A percentile compares a stretch with the other conserved stretches of the same genome.
Conservation (phyloP, 2,888 invertebrate species). For the Alentia gelatinosa region DNA sequence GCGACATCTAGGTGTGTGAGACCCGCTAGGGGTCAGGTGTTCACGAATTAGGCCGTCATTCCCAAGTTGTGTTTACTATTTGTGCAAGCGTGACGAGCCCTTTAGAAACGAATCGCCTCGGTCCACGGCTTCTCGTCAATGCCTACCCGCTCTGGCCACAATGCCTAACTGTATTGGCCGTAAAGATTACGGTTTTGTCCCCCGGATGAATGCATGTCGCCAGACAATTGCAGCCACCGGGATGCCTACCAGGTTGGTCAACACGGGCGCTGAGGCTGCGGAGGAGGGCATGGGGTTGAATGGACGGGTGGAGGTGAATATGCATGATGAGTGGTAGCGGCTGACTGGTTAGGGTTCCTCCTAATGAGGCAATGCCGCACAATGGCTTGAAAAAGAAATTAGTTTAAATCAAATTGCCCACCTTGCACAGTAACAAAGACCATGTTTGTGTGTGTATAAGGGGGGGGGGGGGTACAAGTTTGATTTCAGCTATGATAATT, state of each 20-base stretch:
- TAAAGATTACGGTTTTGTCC: not conserved
- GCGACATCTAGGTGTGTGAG: not conserved
- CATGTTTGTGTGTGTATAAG: too few relatives aligned
- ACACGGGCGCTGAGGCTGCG: not conserved
- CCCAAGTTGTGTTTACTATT: not conserved
- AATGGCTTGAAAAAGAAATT: not conserved
- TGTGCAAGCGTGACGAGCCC: not conserved
- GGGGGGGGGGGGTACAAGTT: too few relatives aligned
- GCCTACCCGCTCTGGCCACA: not conserved
- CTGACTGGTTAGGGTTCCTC: not conserved
- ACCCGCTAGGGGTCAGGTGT: not conserved
- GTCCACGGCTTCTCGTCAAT: not conserved
- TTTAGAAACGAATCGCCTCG: not conserved
- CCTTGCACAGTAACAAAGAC: too few relatives aligned
- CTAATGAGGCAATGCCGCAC: not conserved
- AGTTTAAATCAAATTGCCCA: too few relatives aligned
- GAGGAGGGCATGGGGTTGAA: not conserved
- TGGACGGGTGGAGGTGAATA: not conserved
- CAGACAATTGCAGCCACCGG: not conserved
- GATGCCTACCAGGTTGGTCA: not conserved
- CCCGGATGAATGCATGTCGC: not conserved
- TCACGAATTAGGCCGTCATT: not conserved
- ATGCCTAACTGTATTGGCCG: slow-evolving; percentile 5
- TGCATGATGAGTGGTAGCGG: not conserved
- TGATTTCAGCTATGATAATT: too few relatives aligned